Evolutionary conservation across 1,140 invertebrate species (phyloP).

Genomic region (Bilobella aurantiaca): DNA sequence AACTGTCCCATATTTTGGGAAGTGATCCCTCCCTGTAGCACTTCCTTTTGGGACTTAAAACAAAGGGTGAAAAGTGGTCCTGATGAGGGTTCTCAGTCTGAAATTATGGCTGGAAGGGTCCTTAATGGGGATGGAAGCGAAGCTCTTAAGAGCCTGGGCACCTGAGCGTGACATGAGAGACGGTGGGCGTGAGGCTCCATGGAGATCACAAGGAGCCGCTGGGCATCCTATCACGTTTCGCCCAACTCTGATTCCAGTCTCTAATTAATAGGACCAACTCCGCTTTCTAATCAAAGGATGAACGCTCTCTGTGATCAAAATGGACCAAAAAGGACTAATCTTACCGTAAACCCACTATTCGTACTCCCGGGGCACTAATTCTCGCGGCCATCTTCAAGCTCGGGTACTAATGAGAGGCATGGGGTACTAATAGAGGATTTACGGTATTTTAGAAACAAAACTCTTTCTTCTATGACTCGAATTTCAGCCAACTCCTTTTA

Average conservation of each 20-base stretch:
- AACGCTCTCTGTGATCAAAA: not conserved
- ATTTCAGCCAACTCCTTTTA: too few species aligned
- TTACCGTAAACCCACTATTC: too few species aligned
- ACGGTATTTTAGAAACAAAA: too few species aligned
- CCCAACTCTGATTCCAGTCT: not conserved
- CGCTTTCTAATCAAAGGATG: not conserved
- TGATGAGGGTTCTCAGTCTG: not conserved
- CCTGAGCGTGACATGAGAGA: conserved; percentile 13
- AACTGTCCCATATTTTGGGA: conserved; percentile 6
- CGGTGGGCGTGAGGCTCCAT: conserved; percentile 12
- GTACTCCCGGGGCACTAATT: too few species aligned
- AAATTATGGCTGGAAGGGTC: not conserved
- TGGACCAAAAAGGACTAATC: not conserved
- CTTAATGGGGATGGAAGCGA: not conserved
- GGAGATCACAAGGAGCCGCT: conserved; percentile 2
- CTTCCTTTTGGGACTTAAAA: too few species aligned
- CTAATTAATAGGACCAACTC: not conserved
- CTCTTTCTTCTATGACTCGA: too few species aligned
- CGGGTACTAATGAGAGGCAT: too few species aligned
- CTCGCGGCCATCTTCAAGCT: too few species aligned
- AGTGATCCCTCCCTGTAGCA: too few species aligned
- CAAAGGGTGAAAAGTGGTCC: not conserved
- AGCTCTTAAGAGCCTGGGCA: not conserved
- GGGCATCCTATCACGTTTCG: not conserved
- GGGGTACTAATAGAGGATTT: too few species aligned